Evolutionary conservation across 2,888 invertebrate species (phyloP).

Genomic region (Endotricha flammealis): DNA sequence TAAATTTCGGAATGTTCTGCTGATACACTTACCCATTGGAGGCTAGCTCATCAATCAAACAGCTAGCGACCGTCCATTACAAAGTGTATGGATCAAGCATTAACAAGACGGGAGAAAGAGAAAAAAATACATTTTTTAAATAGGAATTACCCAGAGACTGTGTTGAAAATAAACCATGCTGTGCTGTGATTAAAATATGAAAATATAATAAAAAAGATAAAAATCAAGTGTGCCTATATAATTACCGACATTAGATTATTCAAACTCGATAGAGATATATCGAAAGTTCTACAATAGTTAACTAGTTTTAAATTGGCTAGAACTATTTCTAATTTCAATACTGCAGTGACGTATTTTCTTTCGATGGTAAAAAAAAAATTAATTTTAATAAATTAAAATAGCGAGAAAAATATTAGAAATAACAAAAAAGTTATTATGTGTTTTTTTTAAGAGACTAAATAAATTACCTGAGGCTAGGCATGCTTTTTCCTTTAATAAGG

Average conservation of each 20-base stretch:
- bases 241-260: conserved; percentile 1
- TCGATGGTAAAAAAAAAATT: conserved; percentile 12
- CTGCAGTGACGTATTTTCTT: conserved; percentile 8
- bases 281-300: conserved; percentile 10
- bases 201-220: conserved; percentile 13
- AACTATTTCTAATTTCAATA: conserved; percentile 5
- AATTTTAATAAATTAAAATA: conserved; percentile 12
- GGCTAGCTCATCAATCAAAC: conserved; percentile 91
- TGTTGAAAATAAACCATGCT: conserved; percentile 62
- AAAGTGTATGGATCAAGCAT: conserved; percentile 67
- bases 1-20: conserved; percentile 43
- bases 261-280: conserved; percentile 10
- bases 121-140: conserved; percentile 62
- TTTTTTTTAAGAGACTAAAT: conserved; percentile 11
- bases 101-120: conserved; percentile 69
- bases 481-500: conserved; percentile 95
- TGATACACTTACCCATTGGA: conserved; percentile 86
- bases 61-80: conserved; percentile 79
- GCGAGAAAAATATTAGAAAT: conserved; percentile 15
- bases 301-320: conserved; percentile 7
- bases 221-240: conserved; percentile 1
- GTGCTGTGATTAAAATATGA: conserved; percentile 38
- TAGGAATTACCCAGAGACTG: conserved; percentile 47
- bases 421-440: conserved; percentile 13
- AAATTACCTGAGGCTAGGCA: conserved; percentile 95